phyloP scores from a whole-genome alignment of 2,888 invertebrate genomes.

The Aplocera efformata region DNA sequence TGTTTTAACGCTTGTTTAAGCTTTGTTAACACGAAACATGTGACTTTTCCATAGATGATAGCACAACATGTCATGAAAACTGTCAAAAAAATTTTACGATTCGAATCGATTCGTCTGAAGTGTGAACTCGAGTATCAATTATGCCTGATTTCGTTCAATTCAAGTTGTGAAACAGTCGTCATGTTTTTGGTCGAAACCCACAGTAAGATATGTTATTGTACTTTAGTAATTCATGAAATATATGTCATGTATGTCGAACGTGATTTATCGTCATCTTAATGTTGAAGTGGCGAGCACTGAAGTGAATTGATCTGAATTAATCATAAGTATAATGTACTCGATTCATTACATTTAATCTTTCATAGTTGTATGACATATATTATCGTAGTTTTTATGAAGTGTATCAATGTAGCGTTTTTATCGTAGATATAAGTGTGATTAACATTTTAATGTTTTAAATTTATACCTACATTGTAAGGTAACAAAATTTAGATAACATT shows the following conservation, averaged over 20 bases:
- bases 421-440: constrained; percentile 8
- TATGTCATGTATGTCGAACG: not conserved
- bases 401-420: constrained; percentile 10
- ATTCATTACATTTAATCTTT: constrained; percentile 4
- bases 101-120: no score
- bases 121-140: no score
- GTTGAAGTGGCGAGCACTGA: constrained; percentile 33
- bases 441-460: constrained; percentile 37
- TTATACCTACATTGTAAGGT: constrained; percentile 43
- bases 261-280: constrained; percentile 9
- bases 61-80: no score
- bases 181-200: no score
- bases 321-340: constrained; percentile 14
- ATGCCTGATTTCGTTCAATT: no score
- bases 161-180: no score
- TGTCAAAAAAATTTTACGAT: no score
- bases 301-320: constrained; percentile 38
- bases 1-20: no score
- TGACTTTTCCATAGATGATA: no score
- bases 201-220: no score
- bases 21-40: no score
- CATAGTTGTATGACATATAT: not conserved
- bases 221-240: no score
- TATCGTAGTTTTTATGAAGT: constrained; percentile 3
- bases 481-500: constrained; percentile 25